Evolutionary conservation across 1,140 invertebrate genomes (phyloP).

Genomic region (Drosophila insularis): DNA sequence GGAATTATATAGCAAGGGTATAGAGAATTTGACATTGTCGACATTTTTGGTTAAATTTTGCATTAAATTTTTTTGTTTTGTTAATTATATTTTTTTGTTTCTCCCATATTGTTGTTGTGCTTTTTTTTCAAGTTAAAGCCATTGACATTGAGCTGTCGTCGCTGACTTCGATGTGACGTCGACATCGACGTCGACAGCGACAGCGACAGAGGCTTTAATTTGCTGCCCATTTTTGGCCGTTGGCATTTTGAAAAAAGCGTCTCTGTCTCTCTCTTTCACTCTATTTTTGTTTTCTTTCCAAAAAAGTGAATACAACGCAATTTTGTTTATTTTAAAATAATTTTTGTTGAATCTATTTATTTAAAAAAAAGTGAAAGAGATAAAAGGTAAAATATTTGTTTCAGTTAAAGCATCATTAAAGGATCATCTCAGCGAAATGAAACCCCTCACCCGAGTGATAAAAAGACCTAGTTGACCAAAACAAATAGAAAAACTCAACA

Average conservation of each 20-base stretch:
- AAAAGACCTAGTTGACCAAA: slow-evolving; percentile 2
- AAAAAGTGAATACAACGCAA: slow-evolving; percentile 41
- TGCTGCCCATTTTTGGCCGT: slow-evolving; percentile 65
- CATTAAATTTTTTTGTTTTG: slow-evolving; percentile 36
- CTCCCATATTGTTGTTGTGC: slow-evolving; percentile 27
- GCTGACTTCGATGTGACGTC: slow-evolving; percentile 20
- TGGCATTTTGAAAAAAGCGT: slow-evolving; percentile 59
- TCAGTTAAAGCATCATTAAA: no score
- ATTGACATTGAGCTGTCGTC: slow-evolving; percentile 72
- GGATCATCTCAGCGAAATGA: no score
- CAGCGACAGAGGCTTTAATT: slow-evolving; percentile 9
- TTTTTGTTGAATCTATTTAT: no score
- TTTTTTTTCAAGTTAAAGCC: slow-evolving; percentile 52
- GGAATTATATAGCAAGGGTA: not conserved
- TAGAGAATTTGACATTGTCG: not conserved
- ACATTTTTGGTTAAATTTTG: not conserved
- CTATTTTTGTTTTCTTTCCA: slow-evolving; percentile 23
- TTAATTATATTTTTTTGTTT: slow-evolving; percentile 53
- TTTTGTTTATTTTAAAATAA: not conserved
- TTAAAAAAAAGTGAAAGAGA: no score
- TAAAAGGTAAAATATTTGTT: no score
- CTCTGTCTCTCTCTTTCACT: not conserved
- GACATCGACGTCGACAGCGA: slow-evolving; percentile 7
- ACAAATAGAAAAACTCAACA: not conserved
- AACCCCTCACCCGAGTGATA: no score